These are phyloP conservation scores for Drosophila anceps DNA, from an alignment of 2,888 invertebrate species.

Conservation along the genomic window DNA sequence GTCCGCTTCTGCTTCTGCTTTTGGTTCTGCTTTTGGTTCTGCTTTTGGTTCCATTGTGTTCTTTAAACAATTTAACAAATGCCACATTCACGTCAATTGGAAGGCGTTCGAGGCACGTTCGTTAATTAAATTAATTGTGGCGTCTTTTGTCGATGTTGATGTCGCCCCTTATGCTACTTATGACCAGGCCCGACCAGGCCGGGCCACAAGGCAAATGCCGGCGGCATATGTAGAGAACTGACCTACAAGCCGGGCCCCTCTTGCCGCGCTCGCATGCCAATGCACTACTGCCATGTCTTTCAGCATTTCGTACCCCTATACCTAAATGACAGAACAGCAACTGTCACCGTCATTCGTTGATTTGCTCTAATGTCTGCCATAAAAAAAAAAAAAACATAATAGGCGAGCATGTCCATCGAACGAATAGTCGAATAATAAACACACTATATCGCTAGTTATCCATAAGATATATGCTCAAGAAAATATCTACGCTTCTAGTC, in stretches of 20 bases:
- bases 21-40: background rate
- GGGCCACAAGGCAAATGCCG: constrained; percentile 31
- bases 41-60: constrained; percentile 17
- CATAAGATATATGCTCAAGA: too few species aligned
- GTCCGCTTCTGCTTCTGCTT: background rate
- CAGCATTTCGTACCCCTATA: constrained; percentile 30
- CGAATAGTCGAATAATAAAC: background rate
- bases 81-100: constrained; percentile 58
- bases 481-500: too few species aligned
- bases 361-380: constrained; percentile 52
- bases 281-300: constrained; percentile 33
- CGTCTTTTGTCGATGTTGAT: constrained; percentile 41
- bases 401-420: background rate
- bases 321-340: constrained; percentile 33
- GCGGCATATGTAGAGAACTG: constrained; percentile 30
- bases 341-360: constrained; percentile 50
- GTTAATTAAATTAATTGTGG: constrained; percentile 68
- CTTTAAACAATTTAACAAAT: constrained; percentile 72
- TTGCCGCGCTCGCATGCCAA: constrained; percentile 24
- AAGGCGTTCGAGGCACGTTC: constrained; percentile 63
- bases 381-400: constrained; percentile 53
- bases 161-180: constrained; percentile 26
- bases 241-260: constrained; percentile 47
- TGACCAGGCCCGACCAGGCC: constrained; percentile 4
- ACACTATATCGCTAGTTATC: too few species aligned